Evolutionary conservation across 1,140 invertebrate species (phyloP), one percentile per base, ranked within the genome.

Genomic region (Campoletis sonorensis): DNA sequence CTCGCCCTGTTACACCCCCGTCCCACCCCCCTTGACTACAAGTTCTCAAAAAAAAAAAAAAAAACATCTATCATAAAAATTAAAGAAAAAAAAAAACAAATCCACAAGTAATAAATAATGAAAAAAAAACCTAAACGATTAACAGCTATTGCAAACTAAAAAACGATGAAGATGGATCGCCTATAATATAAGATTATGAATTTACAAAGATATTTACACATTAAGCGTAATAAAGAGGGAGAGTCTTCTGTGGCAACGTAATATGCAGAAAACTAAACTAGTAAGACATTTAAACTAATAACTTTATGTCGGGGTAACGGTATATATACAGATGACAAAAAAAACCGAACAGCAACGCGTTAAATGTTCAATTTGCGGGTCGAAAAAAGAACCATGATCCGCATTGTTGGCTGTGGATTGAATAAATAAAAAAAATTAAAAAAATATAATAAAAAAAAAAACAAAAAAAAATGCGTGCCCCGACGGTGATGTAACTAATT

Each of bases 401-500:
- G 61, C 23, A 64, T 26, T 26, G 61, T 64, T 64, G 61, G 23
- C 51, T 72, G 67, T 51, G 61, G 68, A 70, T 70, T 58, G 30
- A 72, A 72, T 16, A 33, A 40, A 33, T 30, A 33, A 68, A 33
- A 23, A 64, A 26, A n/a, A n/a, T n/a, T 15, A 27, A 67, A 27
- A 70, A 64, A n/a, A 15, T n/a, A n/a, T n/a, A n/a, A n/a, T n/a
- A n/a, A n/a, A n/a, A n/a, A n/a, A n/a, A n/a, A n/a, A n/a, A n/a
- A n/a, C n/a, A 27, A 27, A 67, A 27, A 70, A 64, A n/a, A 15
- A 75, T 23, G 51, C 80, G 82, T 85, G 84, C 82, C 84, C 86
- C 87, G 85, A 88, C 88, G 90, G 89, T 91, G 90, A 91, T 92
- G 89, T 91, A 91, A 91, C 87, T 91, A 90, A 82, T 90, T 91